Base-by-base conservation (phyloP, 2,113 vertebrate species). In the Fulmarus glacialis region DNA sequence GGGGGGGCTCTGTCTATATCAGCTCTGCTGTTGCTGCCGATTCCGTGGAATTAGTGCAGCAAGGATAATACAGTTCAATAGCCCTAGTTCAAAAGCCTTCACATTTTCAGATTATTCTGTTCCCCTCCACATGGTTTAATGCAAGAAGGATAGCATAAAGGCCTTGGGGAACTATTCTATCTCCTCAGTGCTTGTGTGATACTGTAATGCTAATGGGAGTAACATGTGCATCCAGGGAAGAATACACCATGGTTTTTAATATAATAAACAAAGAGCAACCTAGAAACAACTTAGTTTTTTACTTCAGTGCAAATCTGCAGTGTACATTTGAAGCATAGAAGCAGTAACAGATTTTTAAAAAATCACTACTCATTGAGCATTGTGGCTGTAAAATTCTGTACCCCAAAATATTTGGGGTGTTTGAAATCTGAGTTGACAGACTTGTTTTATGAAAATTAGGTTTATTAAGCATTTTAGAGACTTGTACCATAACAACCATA, bases 31-130 rank as follows among this genome's bases (percentile, higher is more conserved):
- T 53, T 75, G 38, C n/a, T 30, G 24, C 29, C 0, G 3, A 6
- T 58, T 77, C 70, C 72, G 38, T 74, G 56, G 30, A 92, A 68
- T 58, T 77, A 66, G 40, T 74, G 38, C 73, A 94, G 64, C 32
- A 42, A 58, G 53, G 40, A 70, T 63, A 94, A 82, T n/a, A 59
- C 11, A 77, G 45, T 60, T 93, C 87, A 88, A 87, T 52, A 94
- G 59, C 38, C 56, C 40, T 64, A 75, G 81, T 94, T 95, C 59
- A 94, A 91, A 97, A 92, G 71, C 63, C 73, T 83, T 95, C 68
- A 40, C 45, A 82, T 85, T 90, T 87, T 93, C 82, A 90, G 67
- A 94, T 73, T 73, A 66, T 88, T 94, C 58, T 83, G 87, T 88
- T 96, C 70, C 0, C 0, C 45, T 81, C 67, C 74, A 71, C 56